Percentiles rank a stretch among this genome's conserved stretches.
Conservation (phyloP, 2,113 vertebrate genomes). For the Riparia riparia region DNA sequence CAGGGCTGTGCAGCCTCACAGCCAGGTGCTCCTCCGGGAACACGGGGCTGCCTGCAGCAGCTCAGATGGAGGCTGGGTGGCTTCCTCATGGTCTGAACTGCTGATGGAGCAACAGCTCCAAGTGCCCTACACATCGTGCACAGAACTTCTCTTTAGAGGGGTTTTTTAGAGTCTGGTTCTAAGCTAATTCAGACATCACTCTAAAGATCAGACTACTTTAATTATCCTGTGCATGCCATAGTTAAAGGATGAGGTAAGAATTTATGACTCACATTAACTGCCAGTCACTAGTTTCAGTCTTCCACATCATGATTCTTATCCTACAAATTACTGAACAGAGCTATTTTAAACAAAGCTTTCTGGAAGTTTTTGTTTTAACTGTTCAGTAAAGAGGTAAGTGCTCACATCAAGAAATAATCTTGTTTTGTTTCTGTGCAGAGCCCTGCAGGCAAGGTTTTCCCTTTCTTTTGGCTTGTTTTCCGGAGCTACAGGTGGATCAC, state of each 20-base stretch:
- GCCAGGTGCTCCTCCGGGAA: not conserved
- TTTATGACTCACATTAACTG: conserved; percentile 61
- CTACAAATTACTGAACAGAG: not conserved
- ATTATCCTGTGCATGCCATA: conserved; percentile 49
- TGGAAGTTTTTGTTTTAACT: not conserved
- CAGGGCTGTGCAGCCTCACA: not conserved
- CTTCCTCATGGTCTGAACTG: not conserved
- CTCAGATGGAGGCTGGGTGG: not conserved
- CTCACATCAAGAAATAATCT: not conserved
- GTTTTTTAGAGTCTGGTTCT: not conserved
- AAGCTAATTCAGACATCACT: conserved; percentile 51
- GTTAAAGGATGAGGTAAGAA: conserved; percentile 57
- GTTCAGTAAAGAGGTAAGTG: not conserved
- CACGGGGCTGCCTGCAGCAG: not conserved
- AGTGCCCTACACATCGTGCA: not conserved
- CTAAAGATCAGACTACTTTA: conserved; percentile 62
- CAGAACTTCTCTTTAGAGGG: conserved; percentile 25
- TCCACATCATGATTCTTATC: not conserved
- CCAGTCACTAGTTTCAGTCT: conserved; percentile 36
- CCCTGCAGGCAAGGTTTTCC: not conserved
- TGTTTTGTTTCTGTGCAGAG: not conserved
- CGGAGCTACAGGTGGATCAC: not conserved
- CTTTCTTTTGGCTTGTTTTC: not conserved
- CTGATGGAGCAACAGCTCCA: not conserved
- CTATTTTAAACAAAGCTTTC: not conserved